These are phyloP conservation scores for Drosophila navojoa DNA, from an alignment of 1,140 invertebrate genomes.

Conservation along the genomic window DNA sequence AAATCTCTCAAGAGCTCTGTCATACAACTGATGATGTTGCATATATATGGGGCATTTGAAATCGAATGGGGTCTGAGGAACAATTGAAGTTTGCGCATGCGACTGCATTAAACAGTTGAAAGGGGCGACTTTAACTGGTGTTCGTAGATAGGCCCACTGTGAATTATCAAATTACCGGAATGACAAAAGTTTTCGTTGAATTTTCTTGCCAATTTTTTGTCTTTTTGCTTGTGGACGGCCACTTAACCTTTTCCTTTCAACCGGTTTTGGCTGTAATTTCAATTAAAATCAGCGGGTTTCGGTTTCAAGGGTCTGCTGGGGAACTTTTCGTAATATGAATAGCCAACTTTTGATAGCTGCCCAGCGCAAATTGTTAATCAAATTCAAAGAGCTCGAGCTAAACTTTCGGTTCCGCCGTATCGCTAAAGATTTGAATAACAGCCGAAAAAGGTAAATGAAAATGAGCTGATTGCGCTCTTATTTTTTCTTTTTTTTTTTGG, in stretches of 20 bases:
- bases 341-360: conserved; percentile 37
- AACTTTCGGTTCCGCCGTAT: conserved; percentile 17
- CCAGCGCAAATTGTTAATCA: conserved; percentile 51
- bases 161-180: conserved; percentile 45
- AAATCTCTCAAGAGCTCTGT: background rate
- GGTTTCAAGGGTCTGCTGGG: conserved; percentile 14
- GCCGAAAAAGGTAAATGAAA: conserved; percentile 34
- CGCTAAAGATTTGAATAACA: conserved; percentile 28
- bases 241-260: conserved; percentile 36
- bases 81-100: background rate
- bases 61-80: background rate
- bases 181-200: conserved; percentile 37
- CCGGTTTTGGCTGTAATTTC: conserved; percentile 54
- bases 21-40: background rate
- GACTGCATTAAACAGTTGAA: background rate
- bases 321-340: conserved; percentile 50
- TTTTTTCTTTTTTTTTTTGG: background rate
- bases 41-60: too few species aligned
- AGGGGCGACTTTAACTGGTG: background rate
- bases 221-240: background rate
- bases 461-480: conserved; percentile 10
- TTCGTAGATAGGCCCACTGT: conserved; percentile 1
- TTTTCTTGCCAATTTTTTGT: conserved; percentile 23
- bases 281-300: conserved; percentile 55
- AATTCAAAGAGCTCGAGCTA: conserved; percentile 32